These are phyloP conservation scores for Percopsis transmontana DNA, from an alignment of 2,113 vertebrate species.

Conservation along the genomic window DNA sequence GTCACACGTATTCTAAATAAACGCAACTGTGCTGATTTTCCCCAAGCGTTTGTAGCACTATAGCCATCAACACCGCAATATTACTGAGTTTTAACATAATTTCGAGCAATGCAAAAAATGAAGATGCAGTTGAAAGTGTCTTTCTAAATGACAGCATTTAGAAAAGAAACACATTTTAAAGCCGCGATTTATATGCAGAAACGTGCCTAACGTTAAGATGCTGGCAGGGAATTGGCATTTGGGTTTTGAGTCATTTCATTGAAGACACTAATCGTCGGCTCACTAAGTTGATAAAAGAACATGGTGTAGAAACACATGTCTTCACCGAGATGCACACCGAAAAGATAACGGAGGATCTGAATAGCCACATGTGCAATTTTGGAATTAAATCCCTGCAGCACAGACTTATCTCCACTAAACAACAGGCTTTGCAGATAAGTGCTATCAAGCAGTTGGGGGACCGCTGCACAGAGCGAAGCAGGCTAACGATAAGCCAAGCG, in stretches of 20 bases:
- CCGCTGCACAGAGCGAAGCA: background rate
- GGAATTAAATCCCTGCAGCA: background rate
- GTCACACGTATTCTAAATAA: slow-evolving; percentile 14
- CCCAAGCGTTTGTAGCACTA: slow-evolving; percentile 5
- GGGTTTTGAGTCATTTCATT: background rate
- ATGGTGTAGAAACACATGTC: background rate
- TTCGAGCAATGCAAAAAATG: background rate
- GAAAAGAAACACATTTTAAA: no score
- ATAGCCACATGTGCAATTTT: background rate
- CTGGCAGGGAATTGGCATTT: background rate
- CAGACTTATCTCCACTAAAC: background rate
- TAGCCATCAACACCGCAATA: background rate
- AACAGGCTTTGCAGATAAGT: background rate
- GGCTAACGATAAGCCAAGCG: background rate
- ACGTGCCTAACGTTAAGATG: background rate
- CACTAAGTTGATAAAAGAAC: background rate
- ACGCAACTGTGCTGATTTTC: slow-evolving; percentile 6
- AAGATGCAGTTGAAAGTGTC: no score
- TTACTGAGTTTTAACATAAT: background rate
- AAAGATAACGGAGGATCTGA: background rate
- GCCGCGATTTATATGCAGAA: no score
- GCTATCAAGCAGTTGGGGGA: background rate
- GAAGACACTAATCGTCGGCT: background rate
- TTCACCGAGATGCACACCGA: background rate
- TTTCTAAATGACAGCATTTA: no score